These are phyloP conservation scores for Leptinotarsa undecemlineata DNA, from an alignment of 1,140 invertebrate genomes.

Conservation along the genomic window DNA sequence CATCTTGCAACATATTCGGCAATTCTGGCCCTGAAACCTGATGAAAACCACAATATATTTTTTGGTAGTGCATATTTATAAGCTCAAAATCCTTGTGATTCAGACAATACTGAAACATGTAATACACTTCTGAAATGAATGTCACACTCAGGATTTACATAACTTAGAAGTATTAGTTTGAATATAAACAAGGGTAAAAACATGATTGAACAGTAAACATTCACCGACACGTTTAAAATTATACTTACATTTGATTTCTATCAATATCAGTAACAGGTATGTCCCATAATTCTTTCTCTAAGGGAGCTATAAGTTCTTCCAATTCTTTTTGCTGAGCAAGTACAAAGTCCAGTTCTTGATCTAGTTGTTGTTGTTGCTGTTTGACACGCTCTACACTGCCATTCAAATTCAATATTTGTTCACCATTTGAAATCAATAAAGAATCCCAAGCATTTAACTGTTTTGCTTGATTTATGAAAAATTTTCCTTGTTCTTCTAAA, in stretches of 20 bases:
- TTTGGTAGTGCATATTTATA: too few relatives aligned
- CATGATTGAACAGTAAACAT: too few relatives aligned
- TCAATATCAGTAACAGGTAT: slow-evolving; percentile 81
- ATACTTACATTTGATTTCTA: slow-evolving; percentile 75
- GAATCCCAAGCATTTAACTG: slow-evolving; percentile 95
- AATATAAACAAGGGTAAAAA: too few relatives aligned
- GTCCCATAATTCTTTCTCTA: slow-evolving; percentile 79
- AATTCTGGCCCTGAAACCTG: too few relatives aligned
- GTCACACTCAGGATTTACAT: too few relatives aligned
- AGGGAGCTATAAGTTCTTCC: slow-evolving; percentile 80
- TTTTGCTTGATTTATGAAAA: slow-evolving; percentile 91
- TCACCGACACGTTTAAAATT: neutral
- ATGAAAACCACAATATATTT: too few relatives aligned
- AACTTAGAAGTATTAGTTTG: too few relatives aligned
- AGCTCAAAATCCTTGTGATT: too few relatives aligned
- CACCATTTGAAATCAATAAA: slow-evolving; percentile 86
- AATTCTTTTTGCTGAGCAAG: slow-evolving; percentile 90
- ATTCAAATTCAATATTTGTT: slow-evolving; percentile 88
- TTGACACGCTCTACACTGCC: slow-evolving; percentile 84
- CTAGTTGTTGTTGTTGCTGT: slow-evolving; percentile 85
- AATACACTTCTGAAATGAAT: too few relatives aligned
- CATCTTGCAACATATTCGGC: too few relatives aligned
- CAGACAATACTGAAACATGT: too few relatives aligned
- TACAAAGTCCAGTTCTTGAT: slow-evolving; percentile 94
- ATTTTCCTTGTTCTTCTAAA: slow-evolving; percentile 90